phyloP scores from a whole-genome alignment of 2,888 invertebrate genomes.

The Microctonus hyperodae region DNA sequence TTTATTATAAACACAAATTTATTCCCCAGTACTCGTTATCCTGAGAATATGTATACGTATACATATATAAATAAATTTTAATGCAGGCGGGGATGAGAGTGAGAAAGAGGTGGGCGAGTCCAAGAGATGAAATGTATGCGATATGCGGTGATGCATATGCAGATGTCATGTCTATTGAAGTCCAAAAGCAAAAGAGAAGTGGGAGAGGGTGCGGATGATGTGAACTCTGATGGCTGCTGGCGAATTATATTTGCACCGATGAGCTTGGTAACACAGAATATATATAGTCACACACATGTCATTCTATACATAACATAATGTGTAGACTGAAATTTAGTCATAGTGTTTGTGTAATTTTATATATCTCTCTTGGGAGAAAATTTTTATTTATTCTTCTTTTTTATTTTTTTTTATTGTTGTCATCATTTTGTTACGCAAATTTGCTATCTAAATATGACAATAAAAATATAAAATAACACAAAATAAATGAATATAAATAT shows the following conservation, averaged over 20 bases:
- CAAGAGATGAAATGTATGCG: background rate
- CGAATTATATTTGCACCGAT: background rate
- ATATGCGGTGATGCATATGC: constrained; percentile 16
- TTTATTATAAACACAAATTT: constrained; percentile 6
- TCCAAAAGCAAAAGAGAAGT: background rate
- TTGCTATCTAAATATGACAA: background rate
- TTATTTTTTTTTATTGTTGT: background rate
- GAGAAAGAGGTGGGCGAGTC: too few species aligned
- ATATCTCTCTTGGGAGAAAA: background rate
- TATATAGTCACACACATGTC: background rate
- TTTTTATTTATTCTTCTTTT: background rate
- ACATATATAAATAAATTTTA: background rate
- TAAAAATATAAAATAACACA: background rate
- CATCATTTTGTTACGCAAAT: background rate
- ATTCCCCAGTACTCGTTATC: constrained; percentile 9
- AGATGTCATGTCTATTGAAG: constrained; percentile 9
- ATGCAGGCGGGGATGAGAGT: background rate
- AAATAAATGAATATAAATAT: background rate
- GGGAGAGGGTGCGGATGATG: background rate
- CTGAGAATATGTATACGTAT: background rate
- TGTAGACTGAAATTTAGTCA: background rate
- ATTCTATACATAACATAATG: background rate
- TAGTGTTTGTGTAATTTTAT: background rate
- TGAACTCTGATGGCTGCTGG: background rate
- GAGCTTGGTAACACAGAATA: too few species aligned